phyloP scores from a whole-genome alignment of 1,140 invertebrate genomes.

The Solenopsis fugax region DNA sequence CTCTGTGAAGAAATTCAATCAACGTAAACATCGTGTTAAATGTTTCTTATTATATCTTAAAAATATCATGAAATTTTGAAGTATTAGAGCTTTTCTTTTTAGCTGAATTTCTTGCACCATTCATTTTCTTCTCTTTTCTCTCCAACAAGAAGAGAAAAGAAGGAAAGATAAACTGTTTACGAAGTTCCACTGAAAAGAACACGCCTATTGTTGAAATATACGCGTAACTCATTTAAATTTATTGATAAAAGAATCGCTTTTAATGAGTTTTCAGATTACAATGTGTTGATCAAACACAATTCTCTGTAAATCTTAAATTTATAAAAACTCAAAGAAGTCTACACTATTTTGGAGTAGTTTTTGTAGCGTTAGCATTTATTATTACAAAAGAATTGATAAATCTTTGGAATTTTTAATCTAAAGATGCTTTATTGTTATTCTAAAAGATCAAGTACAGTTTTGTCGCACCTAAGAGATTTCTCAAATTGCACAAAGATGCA shows the following conservation, averaged over 20 bases:
- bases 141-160: too few relatives aligned
- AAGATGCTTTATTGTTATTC: neutral
- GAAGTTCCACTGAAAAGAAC: too few relatives aligned
- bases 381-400: neutral
- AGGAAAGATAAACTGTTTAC: too few relatives aligned
- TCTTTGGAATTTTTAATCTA: neutral
- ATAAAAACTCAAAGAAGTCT: neutral
- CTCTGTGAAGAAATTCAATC: neutral
- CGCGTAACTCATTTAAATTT: neutral
- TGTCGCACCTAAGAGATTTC: neutral
- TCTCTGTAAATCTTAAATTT: neutral
- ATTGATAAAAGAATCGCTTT: neutral
- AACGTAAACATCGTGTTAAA: neutral
- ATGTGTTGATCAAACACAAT: neutral
- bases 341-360: neutral
- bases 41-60: neutral
- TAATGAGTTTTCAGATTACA: neutral
- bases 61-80: neutral
- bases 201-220: neutral
- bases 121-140: too few relatives aligned
- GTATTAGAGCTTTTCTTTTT: too few relatives aligned
- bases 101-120: too few relatives aligned
- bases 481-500: constrained; percentile 34
- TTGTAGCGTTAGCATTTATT: neutral
- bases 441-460: neutral